phyloP scores from a whole-genome alignment of 1,140 invertebrate species.

The Trichonephila clavata region DNA sequence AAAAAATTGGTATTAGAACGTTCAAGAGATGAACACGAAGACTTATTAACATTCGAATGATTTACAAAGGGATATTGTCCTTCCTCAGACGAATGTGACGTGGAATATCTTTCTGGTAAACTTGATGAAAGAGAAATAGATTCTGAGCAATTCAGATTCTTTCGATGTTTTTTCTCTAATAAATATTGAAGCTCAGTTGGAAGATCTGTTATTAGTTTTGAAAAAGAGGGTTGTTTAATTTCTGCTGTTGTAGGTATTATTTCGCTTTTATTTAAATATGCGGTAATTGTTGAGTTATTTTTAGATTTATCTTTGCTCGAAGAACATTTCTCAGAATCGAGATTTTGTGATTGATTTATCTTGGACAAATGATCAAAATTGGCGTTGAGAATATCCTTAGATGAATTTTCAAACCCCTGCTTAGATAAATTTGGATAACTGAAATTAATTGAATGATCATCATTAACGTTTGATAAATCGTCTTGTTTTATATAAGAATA shows the following conservation, averaged over 20 bases:
- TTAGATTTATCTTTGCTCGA: neutral
- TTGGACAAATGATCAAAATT: neutral
- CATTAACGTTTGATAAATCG: neutral
- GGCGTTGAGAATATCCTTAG: neutral
- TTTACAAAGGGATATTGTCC: neutral
- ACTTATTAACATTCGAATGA: neutral
- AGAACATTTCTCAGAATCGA: neutral
- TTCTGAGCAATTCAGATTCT: neutral
- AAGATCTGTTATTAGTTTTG: neutral
- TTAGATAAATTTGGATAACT: neutral
- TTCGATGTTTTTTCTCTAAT: neutral
- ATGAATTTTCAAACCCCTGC: neutral
- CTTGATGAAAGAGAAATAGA: neutral
- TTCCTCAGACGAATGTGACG: neutral
- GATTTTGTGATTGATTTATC: neutral
- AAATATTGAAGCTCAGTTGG: neutral
- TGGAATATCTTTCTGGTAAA: neutral
- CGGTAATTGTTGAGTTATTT: neutral
- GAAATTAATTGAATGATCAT: neutral
- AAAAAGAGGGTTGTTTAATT: neutral
- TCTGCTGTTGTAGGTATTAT: neutral
- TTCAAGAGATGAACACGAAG: neutral
- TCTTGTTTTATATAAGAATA: neutral
- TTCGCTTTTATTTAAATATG: neutral
- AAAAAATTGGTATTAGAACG: neutral